A percentile compares a stretch with the other conserved stretches of the same genome.
Evolutionary conservation across 2,888 invertebrate genomes (phyloP).

Genomic region (Eupeodes luniger): DNA sequence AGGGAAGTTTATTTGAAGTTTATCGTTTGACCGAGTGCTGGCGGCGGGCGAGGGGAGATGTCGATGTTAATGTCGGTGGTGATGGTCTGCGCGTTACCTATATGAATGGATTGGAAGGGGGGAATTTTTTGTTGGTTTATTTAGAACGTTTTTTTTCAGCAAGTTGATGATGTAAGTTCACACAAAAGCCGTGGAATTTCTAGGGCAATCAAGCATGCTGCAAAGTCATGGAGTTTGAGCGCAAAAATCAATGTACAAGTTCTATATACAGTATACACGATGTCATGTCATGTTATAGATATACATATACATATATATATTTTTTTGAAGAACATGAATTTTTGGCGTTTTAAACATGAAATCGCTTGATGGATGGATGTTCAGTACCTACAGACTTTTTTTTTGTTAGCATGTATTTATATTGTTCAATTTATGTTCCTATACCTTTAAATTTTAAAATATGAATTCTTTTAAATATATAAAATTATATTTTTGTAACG

Average conservation of each 20-base stretch:
- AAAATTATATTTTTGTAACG: too few species aligned
- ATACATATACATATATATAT: neutral
- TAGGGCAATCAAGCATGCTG: slow-evolving; percentile 14
- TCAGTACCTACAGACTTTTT: too few species aligned
- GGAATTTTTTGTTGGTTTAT: slow-evolving; percentile 19
- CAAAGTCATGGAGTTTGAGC: neutral
- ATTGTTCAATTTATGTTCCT: too few species aligned
- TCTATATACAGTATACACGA: neutral
- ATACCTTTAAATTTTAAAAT: too few species aligned
- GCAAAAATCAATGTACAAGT: slow-evolving; percentile 11
- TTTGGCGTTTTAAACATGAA: neutral
- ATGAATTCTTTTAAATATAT: too few species aligned
- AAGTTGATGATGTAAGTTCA: slow-evolving; percentile 35
- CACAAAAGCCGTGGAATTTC: slow-evolving; percentile 33
- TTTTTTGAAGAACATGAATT: neutral
- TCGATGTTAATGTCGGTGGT: neutral
- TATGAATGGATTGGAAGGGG: slow-evolving; percentile 23
- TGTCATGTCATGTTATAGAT: slow-evolving; percentile 9
- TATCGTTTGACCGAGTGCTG: slow-evolving; percentile 34
- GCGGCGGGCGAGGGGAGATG: too few species aligned
- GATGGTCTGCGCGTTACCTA: slow-evolving; percentile 52
- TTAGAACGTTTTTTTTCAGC: slow-evolving; percentile 24
- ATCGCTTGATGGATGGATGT: neutral
- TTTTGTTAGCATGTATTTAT: too few species aligned
- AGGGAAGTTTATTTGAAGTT: slow-evolving; percentile 41